Percentiles rank a stretch among this genome's conserved stretches.
phyloP scores from a whole-genome alignment of 2,888 invertebrate genomes.

The Megaustenia siamemsis region DNA sequence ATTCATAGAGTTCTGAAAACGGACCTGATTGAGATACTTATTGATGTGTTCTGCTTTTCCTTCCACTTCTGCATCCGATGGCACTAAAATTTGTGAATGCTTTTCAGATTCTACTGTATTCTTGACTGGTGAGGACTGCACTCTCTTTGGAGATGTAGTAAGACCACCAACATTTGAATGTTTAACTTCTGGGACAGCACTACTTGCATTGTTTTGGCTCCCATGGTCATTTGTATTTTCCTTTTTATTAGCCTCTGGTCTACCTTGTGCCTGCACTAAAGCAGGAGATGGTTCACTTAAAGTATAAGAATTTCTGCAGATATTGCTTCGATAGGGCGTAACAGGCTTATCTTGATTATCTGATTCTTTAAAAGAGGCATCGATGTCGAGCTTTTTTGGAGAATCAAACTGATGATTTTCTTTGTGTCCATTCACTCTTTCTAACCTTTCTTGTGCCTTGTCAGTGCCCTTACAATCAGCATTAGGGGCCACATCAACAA shows the following conservation, averaged over 20 bases:
- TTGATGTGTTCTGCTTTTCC: slow-evolving; percentile 77
- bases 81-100: slow-evolving; percentile 1
- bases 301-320: slow-evolving; percentile 89
- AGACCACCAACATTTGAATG: not conserved
- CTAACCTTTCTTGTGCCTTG: not conserved
- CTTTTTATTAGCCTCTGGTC: slow-evolving; percentile 23
- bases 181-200: not conserved
- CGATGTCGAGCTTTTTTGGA: slow-evolving; percentile 47
- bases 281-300: slow-evolving; percentile 88
- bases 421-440: not conserved
- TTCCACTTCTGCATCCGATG: slow-evolving; percentile 64
- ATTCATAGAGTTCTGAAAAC: slow-evolving; percentile 62
- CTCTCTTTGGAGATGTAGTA: not conserved
- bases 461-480: not conserved
- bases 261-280: slow-evolving; percentile 77
- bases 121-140: not conserved
- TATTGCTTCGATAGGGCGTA: slow-evolving; percentile 63
- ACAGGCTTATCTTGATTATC: not conserved
- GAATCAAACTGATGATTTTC: slow-evolving; percentile 20
- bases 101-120: not conserved
- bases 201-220: not conserved
- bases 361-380: not conserved
- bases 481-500: slow-evolving; percentile 30
- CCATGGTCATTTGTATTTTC: not conserved
- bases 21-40: slow-evolving; percentile 73